These are phyloP conservation scores for Melolontha melolontha DNA, from an alignment of 2,888 invertebrate species.

Conservation along the genomic window DNA sequence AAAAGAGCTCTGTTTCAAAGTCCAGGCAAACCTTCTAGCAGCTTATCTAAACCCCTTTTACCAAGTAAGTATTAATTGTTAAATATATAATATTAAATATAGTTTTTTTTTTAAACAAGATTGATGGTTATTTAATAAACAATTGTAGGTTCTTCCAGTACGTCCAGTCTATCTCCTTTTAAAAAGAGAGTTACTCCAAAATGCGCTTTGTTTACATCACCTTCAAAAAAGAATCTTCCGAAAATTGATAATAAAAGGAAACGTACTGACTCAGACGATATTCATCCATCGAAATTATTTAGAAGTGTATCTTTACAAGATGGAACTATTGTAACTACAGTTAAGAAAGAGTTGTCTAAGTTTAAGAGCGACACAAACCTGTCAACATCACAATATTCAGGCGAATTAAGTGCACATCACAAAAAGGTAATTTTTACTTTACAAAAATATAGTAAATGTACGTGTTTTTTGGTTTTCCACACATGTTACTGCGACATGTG, in stretches of 20 bases:
- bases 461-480: no score
- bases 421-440: constrained; percentile 69
- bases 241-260: constrained; percentile 66
- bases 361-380: constrained; percentile 64
- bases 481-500: no score
- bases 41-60: constrained; percentile 35
- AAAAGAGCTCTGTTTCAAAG: constrained; percentile 83
- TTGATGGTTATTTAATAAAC: no score
- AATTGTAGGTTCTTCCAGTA: constrained; percentile 48
- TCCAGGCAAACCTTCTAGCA: constrained; percentile 64
- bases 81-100: no score
- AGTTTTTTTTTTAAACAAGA: no score
- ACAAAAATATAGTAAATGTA: neutral
- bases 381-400: constrained; percentile 61
- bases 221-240: constrained; percentile 63
- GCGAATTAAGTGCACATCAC: constrained; percentile 72
- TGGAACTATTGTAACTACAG: constrained; percentile 7
- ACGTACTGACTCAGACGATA: constrained; percentile 63
- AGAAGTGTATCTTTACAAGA: constrained; percentile 68
- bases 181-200: constrained; percentile 68
- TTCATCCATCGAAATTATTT: constrained; percentile 65
- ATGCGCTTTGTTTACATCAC: constrained; percentile 75
- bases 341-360: constrained; percentile 51
- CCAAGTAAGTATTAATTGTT: constrained; percentile 39
- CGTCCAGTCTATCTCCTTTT: constrained; percentile 54